Conservation (phyloP, 1,140 invertebrate species). For the Lethocerus indicus region DNA sequence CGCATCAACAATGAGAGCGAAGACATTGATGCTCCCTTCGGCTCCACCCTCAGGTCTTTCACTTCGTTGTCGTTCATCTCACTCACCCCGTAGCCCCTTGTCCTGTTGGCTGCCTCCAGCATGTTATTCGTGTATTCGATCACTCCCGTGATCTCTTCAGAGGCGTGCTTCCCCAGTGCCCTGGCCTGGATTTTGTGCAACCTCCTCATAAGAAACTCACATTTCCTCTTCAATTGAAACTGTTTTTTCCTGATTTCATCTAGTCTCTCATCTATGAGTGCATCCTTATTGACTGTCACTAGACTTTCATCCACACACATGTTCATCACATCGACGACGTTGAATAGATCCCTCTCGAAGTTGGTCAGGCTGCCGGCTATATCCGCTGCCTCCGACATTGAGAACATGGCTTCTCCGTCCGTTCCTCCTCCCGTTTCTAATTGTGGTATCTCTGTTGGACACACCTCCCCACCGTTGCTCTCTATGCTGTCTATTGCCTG, state of each 20-base stretch:
- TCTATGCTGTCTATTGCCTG: slow-evolving; percentile 51
- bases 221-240: slow-evolving; percentile 40
- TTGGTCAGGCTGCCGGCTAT: slow-evolving; percentile 25
- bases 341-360: slow-evolving; percentile 36
- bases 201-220: slow-evolving; percentile 50
- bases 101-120: slow-evolving; percentile 6
- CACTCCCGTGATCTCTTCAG: slow-evolving; percentile 52
- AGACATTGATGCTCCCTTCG: slow-evolving; percentile 9
- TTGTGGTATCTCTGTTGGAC: too few species aligned
- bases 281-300: slow-evolving; percentile 20
- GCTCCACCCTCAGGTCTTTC: slow-evolving; percentile 3
- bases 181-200: slow-evolving; percentile 55
- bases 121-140: slow-evolving; percentile 43
- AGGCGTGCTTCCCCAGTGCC: slow-evolving; percentile 51
- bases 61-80: too few species aligned
- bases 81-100: not conserved
- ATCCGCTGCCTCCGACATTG: too few species aligned
- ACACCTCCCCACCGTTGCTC: slow-evolving; percentile 20
- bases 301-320: slow-evolving; percentile 32
- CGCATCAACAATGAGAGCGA: slow-evolving; percentile 34
- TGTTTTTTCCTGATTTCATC: slow-evolving; percentile 31
- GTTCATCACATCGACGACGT: slow-evolving; percentile 32
- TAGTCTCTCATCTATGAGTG: slow-evolving; percentile 24
- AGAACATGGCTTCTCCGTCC: slow-evolving; percentile 32
- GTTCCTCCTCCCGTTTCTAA: slow-evolving; percentile 40